Conservation (phyloP, 2,888 invertebrate genomes). For the Mimachlamys varia region DNA sequence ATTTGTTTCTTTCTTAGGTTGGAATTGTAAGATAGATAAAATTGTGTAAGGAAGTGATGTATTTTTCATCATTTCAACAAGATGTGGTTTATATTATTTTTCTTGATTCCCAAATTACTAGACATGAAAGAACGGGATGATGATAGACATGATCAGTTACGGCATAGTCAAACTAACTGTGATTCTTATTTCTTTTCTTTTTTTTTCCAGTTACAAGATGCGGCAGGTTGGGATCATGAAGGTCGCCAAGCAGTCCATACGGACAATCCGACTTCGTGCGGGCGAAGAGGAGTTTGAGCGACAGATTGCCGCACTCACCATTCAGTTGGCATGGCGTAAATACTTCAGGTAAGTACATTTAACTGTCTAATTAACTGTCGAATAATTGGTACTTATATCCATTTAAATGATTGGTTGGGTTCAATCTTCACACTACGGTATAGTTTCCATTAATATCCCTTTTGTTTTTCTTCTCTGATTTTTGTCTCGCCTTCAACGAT, state of each 20-base stretch:
- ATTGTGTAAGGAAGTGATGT: too few species aligned
- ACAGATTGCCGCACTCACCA: conserved; percentile 78
- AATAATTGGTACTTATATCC: background rate
- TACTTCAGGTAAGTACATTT: conserved; percentile 70
- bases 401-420: background rate
- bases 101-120: too few species aligned
- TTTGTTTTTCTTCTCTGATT: too few species aligned
- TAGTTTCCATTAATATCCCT: too few species aligned
- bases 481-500: too few species aligned
- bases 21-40: too few species aligned
- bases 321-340: conserved; percentile 79
- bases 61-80: too few species aligned
- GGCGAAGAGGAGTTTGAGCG: conserved; percentile 75
- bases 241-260: conserved; percentile 69
- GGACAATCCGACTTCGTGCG: conserved; percentile 69
- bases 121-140: too few species aligned
- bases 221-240: conserved; percentile 68
- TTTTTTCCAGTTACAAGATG: conserved; percentile 67
- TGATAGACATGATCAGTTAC: too few species aligned
- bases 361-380: background rate
- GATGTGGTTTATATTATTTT: too few species aligned
- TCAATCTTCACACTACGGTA: too few species aligned
- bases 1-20: too few species aligned
- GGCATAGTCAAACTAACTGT: background rate
- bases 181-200: background rate